phyloP scores from a whole-genome alignment of 2,888 invertebrate genomes.

The Erebia palarica region DNA sequence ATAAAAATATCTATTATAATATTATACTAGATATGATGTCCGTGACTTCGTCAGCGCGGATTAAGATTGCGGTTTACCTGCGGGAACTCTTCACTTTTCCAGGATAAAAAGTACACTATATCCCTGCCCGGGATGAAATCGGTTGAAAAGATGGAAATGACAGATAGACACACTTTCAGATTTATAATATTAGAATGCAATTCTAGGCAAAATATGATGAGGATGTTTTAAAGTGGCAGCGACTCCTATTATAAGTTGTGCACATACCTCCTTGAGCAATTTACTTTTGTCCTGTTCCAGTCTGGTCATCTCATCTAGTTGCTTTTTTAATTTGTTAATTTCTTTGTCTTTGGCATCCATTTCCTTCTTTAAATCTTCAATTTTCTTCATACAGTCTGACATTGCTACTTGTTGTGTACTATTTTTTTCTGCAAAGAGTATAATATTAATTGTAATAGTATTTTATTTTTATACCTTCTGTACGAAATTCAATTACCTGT shows the following conservation, averaged over 20 bases:
- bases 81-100: too few species aligned
- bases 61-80: too few species aligned
- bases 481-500: background rate
- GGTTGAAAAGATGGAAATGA: too few species aligned
- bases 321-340: conserved; percentile 83
- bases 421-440: conserved; percentile 71
- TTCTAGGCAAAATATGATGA: too few species aligned
- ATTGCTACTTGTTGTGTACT: conserved; percentile 80
- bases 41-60: too few species aligned
- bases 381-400: conserved; percentile 81
- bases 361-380: conserved; percentile 85
- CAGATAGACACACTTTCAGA: too few species aligned
- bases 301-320: conserved; percentile 75
- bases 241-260: background rate
- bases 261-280: conserved; percentile 81
- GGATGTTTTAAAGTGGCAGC: background rate
- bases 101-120: too few species aligned
- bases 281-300: conserved; percentile 82
- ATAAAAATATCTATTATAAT: conserved; percentile 43
- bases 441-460: background rate
- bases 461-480: background rate
- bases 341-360: conserved; percentile 85
- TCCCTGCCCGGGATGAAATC: too few species aligned
- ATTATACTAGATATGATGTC: background rate
- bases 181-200: background rate